Evolutionary conservation across 2,797 vertebrate genomes (phyloP), one percentile per base, ranked within the genome.

Genomic region (Chlorospingus flavigularis): DNA sequence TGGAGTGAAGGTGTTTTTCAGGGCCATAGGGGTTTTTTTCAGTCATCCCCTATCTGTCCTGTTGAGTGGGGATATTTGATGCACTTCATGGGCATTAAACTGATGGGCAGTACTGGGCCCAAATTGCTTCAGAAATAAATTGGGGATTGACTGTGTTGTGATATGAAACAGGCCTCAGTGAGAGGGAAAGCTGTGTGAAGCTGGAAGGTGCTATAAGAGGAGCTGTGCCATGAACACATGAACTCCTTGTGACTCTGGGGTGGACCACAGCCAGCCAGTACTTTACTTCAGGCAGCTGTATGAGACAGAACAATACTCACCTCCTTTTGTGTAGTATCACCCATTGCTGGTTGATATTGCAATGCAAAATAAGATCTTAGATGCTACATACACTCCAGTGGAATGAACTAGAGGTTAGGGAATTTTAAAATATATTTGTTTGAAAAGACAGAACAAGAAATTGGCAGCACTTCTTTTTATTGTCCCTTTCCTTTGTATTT

Each of bases 151-250:
- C n/a, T 71, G 10, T 45, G 11, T 35, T 4, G 0, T 55, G 18
- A 7, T n/a, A 35, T 1, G 2, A 77, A 31, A 17, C 23, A 39
- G 28, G 2, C 5, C 33, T 72, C 1, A 2, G 47, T 75, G 63
- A 57, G 25, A 65, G 30, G 39, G 30, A 65, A 76, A 68, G 13
- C 23, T 66, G 11, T 33, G 25, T 58, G n/a, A 81, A 67, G 43
- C 23, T 80, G 65, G 28, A 40, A 61, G 42, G 42, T 74, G 19
- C 45, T 77, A 0, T 40, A 25, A 37, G 33, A 70, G 14, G 12
- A 7, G 1, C 35, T 81, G 31, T 42, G n/a, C 20, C 20, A 39
- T 3, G 3, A 54, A 21, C 18, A 10, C 9, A 13, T 0, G 1
- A 47, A 23, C 14, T 63, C 19, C 9, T 62, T 15, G 11, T n/a